These are phyloP conservation scores for Stenotaenia linearis DNA, from an alignment of 2,888 invertebrate species.

Conservation along the genomic window DNA sequence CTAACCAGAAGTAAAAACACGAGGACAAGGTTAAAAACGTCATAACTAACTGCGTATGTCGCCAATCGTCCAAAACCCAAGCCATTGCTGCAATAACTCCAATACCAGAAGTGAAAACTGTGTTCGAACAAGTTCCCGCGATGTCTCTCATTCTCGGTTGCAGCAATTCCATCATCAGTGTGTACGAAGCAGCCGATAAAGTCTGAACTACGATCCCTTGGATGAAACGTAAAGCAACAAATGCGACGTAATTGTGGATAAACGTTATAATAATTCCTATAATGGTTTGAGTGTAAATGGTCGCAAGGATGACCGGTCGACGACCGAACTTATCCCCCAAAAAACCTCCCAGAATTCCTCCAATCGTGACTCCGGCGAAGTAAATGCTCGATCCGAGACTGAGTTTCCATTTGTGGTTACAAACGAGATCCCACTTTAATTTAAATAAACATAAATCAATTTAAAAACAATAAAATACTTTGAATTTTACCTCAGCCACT, in stretches of 20 bases:
- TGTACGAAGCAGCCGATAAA: background rate
- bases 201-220: slow-evolving; percentile 8
- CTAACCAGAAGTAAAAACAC: slow-evolving; percentile 48
- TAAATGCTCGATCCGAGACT: slow-evolving; percentile 18
- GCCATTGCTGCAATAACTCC: slow-evolving; percentile 50
- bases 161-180: slow-evolving; percentile 48
- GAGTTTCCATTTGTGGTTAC: background rate
- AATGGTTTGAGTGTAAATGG: background rate
- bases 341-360: background rate
- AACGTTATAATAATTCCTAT: background rate
- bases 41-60: slow-evolving; percentile 52
- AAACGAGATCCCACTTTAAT: slow-evolving; percentile 26
- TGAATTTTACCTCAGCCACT: too few species aligned
- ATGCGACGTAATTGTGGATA: background rate
- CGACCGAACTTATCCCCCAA: background rate
- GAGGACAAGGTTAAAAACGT: slow-evolving; percentile 51
- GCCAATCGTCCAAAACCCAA: slow-evolving; percentile 52
- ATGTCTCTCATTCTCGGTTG: slow-evolving; percentile 50
- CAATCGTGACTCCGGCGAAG: slow-evolving; percentile 21
- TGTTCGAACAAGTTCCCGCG: slow-evolving; percentile 43
- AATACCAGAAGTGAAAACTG: slow-evolving; percentile 46
- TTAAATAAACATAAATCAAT: background rate
- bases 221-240: slow-evolving; percentile 1
- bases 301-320: background rate
- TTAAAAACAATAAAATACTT: too few species aligned